Percentiles rank a stretch among this genome's conserved stretches.
Evolutionary conservation across 2,113 vertebrate species (phyloP).

Genomic region (Formicarius rufipectus): DNA sequence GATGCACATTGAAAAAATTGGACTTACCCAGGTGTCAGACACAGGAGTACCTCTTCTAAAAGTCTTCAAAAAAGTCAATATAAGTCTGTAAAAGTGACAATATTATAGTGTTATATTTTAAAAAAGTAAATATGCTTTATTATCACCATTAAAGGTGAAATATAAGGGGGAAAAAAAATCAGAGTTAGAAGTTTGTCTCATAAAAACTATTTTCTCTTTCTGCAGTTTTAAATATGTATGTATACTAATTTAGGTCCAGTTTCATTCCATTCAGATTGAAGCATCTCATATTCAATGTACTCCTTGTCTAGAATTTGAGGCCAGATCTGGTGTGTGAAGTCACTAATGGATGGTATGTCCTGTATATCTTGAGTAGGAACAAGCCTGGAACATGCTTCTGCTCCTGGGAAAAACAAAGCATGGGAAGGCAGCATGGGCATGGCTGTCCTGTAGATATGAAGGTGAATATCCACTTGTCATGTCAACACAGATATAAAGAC

Average conservation of each 20-base stretch:
- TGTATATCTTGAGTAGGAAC: not conserved
- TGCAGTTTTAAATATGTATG: not conserved
- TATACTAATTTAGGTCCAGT: not conserved
- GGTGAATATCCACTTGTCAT: not conserved
- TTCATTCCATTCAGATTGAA: not conserved
- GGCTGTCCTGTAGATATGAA: not conserved
- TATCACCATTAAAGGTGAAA: not conserved
- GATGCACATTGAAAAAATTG: not conserved
- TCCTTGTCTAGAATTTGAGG: not conserved
- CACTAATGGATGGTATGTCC: not conserved
- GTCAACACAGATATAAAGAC: not conserved
- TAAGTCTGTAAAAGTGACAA: not conserved
- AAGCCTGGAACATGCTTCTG: not conserved
- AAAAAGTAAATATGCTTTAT: not conserved
- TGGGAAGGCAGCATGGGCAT: not conserved
- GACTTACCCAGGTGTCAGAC: not conserved
- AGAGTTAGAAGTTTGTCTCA: not conserved
- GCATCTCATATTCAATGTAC: not conserved
- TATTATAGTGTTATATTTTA: not conserved
- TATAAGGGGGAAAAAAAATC: not conserved
- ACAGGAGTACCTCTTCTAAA: not conserved
- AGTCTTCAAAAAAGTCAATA: not conserved
- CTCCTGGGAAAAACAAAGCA: not conserved
- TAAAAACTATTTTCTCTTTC: not conserved
- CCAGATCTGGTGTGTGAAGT: not conserved